Evolutionary conservation across 2,113 vertebrate genomes (phyloP).

Genomic region (Crotophaga sulcirostris): DNA sequence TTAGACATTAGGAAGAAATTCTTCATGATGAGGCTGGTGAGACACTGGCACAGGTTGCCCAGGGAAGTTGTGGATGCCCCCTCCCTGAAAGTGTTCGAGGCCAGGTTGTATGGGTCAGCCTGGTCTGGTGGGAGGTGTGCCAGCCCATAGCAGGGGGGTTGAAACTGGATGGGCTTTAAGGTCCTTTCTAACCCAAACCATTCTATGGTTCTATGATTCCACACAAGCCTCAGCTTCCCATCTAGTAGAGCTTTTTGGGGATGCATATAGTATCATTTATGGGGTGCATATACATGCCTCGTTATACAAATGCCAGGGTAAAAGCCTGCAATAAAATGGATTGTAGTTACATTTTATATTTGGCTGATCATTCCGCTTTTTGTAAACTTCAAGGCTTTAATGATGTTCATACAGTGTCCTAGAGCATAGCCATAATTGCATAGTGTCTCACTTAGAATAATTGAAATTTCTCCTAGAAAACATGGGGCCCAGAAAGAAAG

Average conservation of each 20-base stretch:
- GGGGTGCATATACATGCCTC: not conserved
- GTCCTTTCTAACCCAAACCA: no score
- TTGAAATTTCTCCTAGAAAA: not conserved
- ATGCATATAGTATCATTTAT: not conserved
- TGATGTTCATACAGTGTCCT: not conserved
- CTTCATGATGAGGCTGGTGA: no score
- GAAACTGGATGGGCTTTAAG: no score
- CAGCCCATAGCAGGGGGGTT: no score
- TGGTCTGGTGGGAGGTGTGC: no score
- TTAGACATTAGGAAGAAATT: no score
- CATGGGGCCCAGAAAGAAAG: not conserved
- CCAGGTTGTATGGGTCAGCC: no score
- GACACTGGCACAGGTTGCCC: no score
- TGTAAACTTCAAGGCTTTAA: not conserved
- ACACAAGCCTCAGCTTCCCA: not conserved
- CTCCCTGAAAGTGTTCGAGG: no score
- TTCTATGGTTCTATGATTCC: no score
- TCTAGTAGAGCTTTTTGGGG: not conserved
- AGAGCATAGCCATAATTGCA: not conserved
- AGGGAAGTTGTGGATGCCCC: no score
- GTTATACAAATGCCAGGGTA: not conserved
- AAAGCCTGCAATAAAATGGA: not conserved
- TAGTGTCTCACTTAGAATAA: not conserved
- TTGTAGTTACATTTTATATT: not conserved
- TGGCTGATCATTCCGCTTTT: not conserved